Evolutionary conservation across 2,888 invertebrate genomes (phyloP), one percentile per base, ranked within the genome.

Genomic region (Phragmatobia fuliginosa): DNA sequence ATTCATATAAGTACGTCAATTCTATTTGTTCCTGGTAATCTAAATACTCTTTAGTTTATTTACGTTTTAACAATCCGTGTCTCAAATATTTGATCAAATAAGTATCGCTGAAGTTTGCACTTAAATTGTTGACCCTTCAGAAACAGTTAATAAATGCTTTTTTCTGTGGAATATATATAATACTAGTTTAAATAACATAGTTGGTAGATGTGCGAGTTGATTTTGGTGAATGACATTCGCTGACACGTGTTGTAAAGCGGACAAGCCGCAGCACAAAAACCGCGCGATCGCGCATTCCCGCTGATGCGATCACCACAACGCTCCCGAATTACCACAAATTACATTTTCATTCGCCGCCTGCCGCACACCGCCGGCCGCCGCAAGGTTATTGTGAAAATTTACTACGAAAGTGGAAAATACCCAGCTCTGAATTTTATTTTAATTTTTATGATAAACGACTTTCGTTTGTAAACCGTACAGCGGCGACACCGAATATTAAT

Each of bases 281-380:
- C 77, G 77, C 78, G 79, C 81, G 64, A 61, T 36, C 79, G 79
- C 77, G 71, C 78, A 80, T 75, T 78, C 88, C 81, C 85, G 80
- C 68, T 69, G 75, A 81, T 41, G 77, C 82, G 58, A 64, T 25
- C 80, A 77, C 82, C 82, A 77, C 82, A 80, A 78, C 87, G 86
- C 88, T 86, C 84, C 85, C 85, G 88, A 87, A 90, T 89, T 87
- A 91, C 93, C 93, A 85, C 93, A 92, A 92, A 93, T 92, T 92
- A 92, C 92, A 91, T 91, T 91, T 92, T 90, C 90, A 92, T 91
- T 88, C 89, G 85, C 86, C 89, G 85, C 89, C 83, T 80, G 77
- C 80, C 76, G 77, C 80, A 62, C 41, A 56, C 67, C 67, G 71
- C 65, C 72, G 66, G 73, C 76, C 70, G 81, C 80, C 80, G 65